phyloP scores from a whole-genome alignment of 2,797 vertebrate species.

The Acipenser ruthenus region DNA sequence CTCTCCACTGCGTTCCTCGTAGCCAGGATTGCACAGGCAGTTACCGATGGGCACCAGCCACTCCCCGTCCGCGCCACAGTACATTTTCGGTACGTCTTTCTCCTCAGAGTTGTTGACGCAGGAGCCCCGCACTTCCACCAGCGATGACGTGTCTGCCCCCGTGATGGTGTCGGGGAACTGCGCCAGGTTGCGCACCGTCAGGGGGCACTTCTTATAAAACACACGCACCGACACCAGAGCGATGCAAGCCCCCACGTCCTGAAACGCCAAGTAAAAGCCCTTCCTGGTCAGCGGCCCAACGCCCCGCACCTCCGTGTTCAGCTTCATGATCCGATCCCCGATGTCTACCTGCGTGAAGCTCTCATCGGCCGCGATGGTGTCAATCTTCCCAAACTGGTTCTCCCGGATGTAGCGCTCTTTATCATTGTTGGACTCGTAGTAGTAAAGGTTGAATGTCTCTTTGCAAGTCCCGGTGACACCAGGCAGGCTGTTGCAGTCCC shows the following conservation, averaged over 20 bases:
- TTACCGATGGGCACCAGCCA: constrained; percentile 98
- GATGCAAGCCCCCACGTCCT: constrained; percentile 93
- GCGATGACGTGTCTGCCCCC: constrained; percentile 85
- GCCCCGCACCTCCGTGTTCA: constrained; percentile 90
- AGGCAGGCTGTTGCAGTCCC: constrained; percentile 94
- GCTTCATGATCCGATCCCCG: constrained; percentile 93
- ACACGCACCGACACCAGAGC: constrained; percentile 89
- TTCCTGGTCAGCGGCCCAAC: constrained; percentile 79
- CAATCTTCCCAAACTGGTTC: constrained; percentile 88
- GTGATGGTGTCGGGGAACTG: constrained; percentile 94
- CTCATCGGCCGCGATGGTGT: constrained; percentile 91
- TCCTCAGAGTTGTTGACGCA: constrained; percentile 95
- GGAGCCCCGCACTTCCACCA: constrained; percentile 92
- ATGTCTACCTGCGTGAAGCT: constrained; percentile 98
- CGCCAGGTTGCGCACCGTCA: constrained; percentile 85
- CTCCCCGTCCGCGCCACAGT: constrained; percentile 93
- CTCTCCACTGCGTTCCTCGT: constrained; percentile 80
- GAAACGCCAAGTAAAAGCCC: constrained; percentile 95
- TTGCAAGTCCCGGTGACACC: constrained; percentile 97
- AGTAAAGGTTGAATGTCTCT: constrained; percentile 96
- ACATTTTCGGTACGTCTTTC: constrained; percentile 97
- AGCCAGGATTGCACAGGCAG: constrained; percentile 90
- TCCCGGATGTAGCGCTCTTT: constrained; percentile 86
- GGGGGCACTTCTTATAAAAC: constrained; percentile 91
- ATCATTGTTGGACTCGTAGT: constrained; percentile 88